Evolutionary conservation across 2,888 invertebrate genomes (phyloP).

Genomic region (Trissonchulus latispiculum): DNA sequence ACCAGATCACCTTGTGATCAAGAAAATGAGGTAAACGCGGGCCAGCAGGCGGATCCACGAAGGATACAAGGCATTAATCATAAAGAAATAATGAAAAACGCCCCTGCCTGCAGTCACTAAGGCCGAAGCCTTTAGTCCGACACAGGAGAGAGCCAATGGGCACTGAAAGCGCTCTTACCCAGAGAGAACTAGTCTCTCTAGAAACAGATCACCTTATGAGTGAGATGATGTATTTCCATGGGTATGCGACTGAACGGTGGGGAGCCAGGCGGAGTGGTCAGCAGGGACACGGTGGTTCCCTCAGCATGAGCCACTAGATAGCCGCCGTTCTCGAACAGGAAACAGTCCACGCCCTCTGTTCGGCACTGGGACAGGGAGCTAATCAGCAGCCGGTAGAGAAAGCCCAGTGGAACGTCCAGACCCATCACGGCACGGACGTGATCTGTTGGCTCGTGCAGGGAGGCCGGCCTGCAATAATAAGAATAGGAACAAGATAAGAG

Average conservation of each 20-base stretch:
- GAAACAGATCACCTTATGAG: constrained; percentile 62
- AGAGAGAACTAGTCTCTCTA: no score
- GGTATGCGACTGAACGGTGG: constrained; percentile 48
- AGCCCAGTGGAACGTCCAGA: constrained; percentile 74
- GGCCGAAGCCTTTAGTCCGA: no score
- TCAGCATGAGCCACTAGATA: constrained; percentile 60
- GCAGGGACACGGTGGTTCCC: background rate
- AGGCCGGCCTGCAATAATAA: background rate
- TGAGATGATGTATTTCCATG: constrained; percentile 73
- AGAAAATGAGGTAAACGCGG: no score
- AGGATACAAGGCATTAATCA: no score
- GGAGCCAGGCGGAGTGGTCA: background rate
- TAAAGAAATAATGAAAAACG: no score
- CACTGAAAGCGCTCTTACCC: no score
- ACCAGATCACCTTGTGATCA: no score
- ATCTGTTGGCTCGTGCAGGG: constrained; percentile 52
- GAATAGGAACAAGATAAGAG: no score
- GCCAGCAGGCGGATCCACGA: no score
- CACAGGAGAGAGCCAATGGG: no score
- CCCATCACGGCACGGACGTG: constrained; percentile 62
- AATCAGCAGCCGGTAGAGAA: constrained; percentile 63
- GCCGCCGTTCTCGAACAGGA: constrained; percentile 77
- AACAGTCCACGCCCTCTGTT: constrained; percentile 52
- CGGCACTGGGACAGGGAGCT: constrained; percentile 45
- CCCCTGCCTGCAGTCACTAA: no score